Evolutionary conservation across 2,797 vertebrate genomes (phyloP).

Genomic region (Platyrinchus mystaceus): DNA sequence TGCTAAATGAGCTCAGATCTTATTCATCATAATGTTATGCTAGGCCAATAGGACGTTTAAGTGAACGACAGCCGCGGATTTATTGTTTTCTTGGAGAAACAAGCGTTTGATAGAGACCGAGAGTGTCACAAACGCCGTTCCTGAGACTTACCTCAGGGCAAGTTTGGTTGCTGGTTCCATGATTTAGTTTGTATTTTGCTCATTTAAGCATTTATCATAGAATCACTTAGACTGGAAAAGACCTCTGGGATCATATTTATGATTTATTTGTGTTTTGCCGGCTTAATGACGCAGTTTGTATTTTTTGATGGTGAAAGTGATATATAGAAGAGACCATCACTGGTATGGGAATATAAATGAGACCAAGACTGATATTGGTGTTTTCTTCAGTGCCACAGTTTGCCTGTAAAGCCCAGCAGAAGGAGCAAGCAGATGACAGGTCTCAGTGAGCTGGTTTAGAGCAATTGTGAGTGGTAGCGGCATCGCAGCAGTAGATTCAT

Average conservation of each 20-base stretch:
- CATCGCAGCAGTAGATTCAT: not conserved
- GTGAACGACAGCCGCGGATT: not conserved
- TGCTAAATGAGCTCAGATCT: not conserved
- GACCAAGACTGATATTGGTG: not conserved
- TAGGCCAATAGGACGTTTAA: not conserved
- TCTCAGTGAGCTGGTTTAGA: not conserved
- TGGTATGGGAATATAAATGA: not conserved
- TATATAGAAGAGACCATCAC: not conserved
- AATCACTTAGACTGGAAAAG: not conserved
- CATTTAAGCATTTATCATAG: not conserved
- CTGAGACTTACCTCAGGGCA: fast-evolving
- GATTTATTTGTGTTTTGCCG: not conserved
- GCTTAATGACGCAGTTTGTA: not conserved
- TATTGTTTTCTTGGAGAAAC: not conserved
- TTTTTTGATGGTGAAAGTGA: not conserved
- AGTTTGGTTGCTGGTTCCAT: not conserved
- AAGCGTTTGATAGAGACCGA: not conserved
- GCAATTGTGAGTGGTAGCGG: fast-evolving
- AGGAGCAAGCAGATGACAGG: not conserved
- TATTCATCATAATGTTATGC: not conserved
- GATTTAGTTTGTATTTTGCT: not conserved
- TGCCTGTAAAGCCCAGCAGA: not conserved
- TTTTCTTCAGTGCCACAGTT: not conserved
- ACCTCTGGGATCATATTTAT: not conserved
- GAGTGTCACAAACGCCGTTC: fast-evolving